A percentile compares a stretch with the other conserved stretches of the same genome.
Conservation (phyloP, 2,797 vertebrate genomes). For the Octomys mimax region DNA sequence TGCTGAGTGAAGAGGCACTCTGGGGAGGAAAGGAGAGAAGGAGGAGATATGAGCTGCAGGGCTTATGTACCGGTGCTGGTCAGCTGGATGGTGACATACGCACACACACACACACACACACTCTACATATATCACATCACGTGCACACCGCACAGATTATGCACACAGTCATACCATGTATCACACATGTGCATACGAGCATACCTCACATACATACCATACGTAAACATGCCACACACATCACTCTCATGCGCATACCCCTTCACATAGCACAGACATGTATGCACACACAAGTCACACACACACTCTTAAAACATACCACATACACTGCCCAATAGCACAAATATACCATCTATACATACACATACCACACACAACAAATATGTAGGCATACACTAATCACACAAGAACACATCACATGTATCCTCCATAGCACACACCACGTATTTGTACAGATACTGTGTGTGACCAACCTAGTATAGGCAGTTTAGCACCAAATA, state of each 20-base stretch:
- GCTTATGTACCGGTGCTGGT: background rate
- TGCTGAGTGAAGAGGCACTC: background rate
- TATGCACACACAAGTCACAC: background rate
- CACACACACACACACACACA: background rate
- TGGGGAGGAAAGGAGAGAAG: background rate
- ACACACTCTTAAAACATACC: background rate
- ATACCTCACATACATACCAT: background rate
- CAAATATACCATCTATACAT: background rate
- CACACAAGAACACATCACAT: background rate
- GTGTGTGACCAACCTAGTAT: no score
- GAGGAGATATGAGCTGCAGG: background rate
- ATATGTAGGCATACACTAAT: background rate
- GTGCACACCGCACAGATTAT: background rate
- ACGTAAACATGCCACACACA: background rate
- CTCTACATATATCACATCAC: fast-evolving
- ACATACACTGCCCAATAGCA: background rate
- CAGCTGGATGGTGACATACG: background rate
- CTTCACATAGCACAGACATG: background rate
- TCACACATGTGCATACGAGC: background rate
- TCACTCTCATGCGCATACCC: no score
- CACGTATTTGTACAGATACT: background rate
- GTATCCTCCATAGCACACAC: background rate
- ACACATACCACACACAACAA: background rate
- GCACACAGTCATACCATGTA: background rate
- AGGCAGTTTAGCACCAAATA: background rate